phyloP scores from a whole-genome alignment of 2,888 invertebrate species.

The Morinoia aosen region DNA sequence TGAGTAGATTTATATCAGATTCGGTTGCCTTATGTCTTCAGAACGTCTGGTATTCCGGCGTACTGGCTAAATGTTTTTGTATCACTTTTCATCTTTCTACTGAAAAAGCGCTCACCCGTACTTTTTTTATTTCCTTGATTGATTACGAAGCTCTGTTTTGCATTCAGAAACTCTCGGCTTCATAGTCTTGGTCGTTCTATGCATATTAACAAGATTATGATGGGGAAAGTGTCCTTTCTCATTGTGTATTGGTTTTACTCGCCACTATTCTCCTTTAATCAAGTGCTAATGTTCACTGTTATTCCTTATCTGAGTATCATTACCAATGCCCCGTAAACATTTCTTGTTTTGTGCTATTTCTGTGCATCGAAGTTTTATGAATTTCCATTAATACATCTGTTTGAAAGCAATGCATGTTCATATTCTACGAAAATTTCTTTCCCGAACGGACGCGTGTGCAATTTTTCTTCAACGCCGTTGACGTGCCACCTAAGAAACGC shows the following conservation, averaged over 20 bases:
- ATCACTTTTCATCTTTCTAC: neutral
- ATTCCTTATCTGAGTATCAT: neutral
- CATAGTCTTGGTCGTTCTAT: neutral
- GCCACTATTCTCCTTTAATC: neutral
- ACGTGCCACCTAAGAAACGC: neutral
- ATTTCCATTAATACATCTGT: neutral
- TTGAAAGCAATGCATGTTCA: neutral
- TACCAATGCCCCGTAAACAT: neutral
- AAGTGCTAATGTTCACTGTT: neutral
- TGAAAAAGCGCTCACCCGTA: neutral
- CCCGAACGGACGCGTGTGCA: neutral
- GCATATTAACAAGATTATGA: neutral
- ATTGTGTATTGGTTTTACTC: neutral
- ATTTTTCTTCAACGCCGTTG: neutral
- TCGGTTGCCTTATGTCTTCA: too few species aligned
- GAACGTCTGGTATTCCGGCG: too few species aligned
- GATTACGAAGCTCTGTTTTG: neutral
- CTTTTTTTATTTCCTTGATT: neutral
- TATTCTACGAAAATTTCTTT: neutral
- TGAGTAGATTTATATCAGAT: too few species aligned
- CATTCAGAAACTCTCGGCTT: neutral
- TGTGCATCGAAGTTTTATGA: neutral
- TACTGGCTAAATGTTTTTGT: neutral
- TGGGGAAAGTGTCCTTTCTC: neutral
- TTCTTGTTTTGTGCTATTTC: too few species aligned